phyloP scores from a whole-genome alignment of 2,888 invertebrate genomes.

The Sphaerophoria rueppellii region DNA sequence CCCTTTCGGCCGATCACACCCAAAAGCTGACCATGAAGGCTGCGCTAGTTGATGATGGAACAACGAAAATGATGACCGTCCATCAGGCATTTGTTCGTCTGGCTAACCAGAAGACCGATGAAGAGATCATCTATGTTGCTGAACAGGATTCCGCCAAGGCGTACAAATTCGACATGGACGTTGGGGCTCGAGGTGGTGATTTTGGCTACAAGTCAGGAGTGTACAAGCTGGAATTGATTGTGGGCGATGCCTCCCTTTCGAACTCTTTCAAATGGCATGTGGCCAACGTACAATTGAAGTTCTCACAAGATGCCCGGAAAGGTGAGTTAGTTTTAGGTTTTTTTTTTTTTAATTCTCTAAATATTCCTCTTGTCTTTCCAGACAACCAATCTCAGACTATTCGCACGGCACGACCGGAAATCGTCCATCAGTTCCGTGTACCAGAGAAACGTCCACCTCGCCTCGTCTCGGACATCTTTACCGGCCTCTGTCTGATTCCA shows the following conservation, averaged over 20 bases:
- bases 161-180: conserved; percentile 96
- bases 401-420: conserved; percentile 85
- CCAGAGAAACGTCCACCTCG: conserved; percentile 96
- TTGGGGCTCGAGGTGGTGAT: conserved; percentile 90
- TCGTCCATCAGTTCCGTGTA: conserved; percentile 92
- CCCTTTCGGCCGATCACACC: conserved; percentile 92
- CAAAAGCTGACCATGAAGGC: conserved; percentile 94
- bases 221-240: conserved; percentile 91
- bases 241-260: conserved; percentile 95
- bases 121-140: conserved; percentile 96
- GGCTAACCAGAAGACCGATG: conserved; percentile 85
- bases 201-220: conserved; percentile 89
- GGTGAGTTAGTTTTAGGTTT: conserved; percentile 71
- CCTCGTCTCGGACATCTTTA: conserved; percentile 94
- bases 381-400: conserved; percentile 75
- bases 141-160: conserved; percentile 90
- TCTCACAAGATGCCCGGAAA: conserved; percentile 83
- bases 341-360: neutral
- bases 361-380: conserved; percentile 52
- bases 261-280: conserved; percentile 95
- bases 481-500: conserved; percentile 90
- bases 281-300: conserved; percentile 89
- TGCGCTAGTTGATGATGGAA: conserved; percentile 88
- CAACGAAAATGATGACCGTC: conserved; percentile 87
- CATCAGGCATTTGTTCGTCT: conserved; percentile 95